Evolutionary conservation across 2,797 vertebrate species (phyloP), one percentile per base, ranked within the genome.

Genomic region (Fratercula arctica): DNA sequence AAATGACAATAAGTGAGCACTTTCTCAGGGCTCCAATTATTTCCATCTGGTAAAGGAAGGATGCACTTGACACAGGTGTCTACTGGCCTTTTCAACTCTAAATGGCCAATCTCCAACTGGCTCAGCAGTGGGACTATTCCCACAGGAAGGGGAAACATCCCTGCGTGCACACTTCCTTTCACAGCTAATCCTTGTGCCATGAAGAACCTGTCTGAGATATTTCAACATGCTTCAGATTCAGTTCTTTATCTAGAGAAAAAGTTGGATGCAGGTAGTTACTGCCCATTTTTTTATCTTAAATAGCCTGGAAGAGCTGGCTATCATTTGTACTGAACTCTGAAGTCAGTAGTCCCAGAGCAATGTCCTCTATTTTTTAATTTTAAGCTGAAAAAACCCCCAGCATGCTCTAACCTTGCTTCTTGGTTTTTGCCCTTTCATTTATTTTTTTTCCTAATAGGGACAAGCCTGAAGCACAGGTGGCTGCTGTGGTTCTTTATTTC

Each of bases 41-140:
- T 93, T 75, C 94, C 93, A 95, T 85, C 86, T 95, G 92, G 13
- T 26, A 31, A 68, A 87, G 96, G 92, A 95, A 95, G 95, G 95
- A 96, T 95, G 78, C 92, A 25, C 85, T 85, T 56, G 75, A 72
- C 78, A 72, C 96, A 95, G 94, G 96, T 96, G 94, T 91, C 89
- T 75, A 0, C 63, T 95, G 96, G 90, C 93, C 96, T 97, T 94
- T 96, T 87, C 85, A 91, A 81, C 94, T 83, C 79, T 35, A 5
- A 54, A 76, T 96, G 94, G 95, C 94, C 75, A 29, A 8, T 48
- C 61, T 96, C 96, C 96, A 97, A 2, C 50, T 92, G 92, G 69
- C 90, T 92, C 33, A 15, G 0, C 51, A 64, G 26, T 75, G 79
- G 68, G 72, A n/a, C 85, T 67, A 0, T 85, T 70, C 90, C 39